A percentile compares a stretch with the other conserved stretches of the same genome.
These are phyloP conservation scores for Meteorus colon DNA, from an alignment of 2,888 invertebrate species.

Conservation along the genomic window DNA sequence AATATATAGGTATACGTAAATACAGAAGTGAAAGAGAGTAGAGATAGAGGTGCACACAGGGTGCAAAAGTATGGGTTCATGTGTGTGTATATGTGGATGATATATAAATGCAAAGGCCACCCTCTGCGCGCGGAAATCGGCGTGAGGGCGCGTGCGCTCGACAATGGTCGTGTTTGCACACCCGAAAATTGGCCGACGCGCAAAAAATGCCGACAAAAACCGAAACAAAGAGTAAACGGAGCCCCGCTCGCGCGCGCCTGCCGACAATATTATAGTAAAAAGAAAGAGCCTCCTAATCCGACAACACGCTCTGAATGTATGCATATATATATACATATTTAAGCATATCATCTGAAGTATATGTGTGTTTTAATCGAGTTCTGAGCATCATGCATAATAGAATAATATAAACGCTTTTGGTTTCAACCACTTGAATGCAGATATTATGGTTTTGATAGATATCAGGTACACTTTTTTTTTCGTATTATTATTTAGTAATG, in stretches of 20 bases:
- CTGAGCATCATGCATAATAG: neutral
- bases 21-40: slow-evolving; percentile 23
- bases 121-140: slow-evolving; percentile 52
- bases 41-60: slow-evolving; percentile 20
- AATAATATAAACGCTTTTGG: slow-evolving; percentile 11
- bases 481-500: too few species aligned
- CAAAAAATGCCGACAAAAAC: slow-evolving; percentile 55
- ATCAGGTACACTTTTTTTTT: too few species aligned
- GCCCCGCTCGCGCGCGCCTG: slow-evolving; percentile 9
- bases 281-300: slow-evolving; percentile 34
- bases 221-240: slow-evolving; percentile 43
- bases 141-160: slow-evolving; percentile 62
- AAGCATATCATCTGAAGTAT: slow-evolving; percentile 8
- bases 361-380: slow-evolving; percentile 13
- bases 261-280: slow-evolving; percentile 22
- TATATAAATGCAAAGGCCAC: slow-evolving; percentile 35
- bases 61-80: slow-evolving; percentile 5
- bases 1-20: neutral
- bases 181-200: slow-evolving; percentile 67
- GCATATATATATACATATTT: slow-evolving; percentile 12
- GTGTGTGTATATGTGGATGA: slow-evolving; percentile 6
- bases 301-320: slow-evolving; percentile 38
- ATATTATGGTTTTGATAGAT: neutral
- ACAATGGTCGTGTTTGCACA: slow-evolving; percentile 70
- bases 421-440: neutral